Base-by-base conservation (phyloP, 2,888 invertebrate species). In the Herminia tarsipennalis region DNA sequence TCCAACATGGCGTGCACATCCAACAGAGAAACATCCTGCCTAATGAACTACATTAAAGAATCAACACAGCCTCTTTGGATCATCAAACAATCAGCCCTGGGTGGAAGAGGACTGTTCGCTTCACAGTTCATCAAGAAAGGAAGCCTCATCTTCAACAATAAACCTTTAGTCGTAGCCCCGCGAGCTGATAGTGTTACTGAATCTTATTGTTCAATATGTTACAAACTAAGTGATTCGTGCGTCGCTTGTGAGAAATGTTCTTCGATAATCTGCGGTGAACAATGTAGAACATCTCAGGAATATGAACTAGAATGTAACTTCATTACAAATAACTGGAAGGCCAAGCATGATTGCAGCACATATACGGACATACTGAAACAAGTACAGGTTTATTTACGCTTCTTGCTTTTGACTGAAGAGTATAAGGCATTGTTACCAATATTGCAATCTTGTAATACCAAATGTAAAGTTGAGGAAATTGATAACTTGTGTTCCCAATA, bases 101-200 rank as follows among this genome's bases (percentile, higher is more conserved):
- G 94, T 14, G 96, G 96, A 10, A 93, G 95, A 55, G 96, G 96
- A 16, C 66, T 96, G 12, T 94, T 95, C 62, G 95, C 96, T 17
- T 87, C 83, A 1, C 85, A 93, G 41, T 89, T 93, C 58, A 94
- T 96, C 33, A 80, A 87, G 47, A 81, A 83, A 38, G 95, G 95
- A 36, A 93, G 94, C 63, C 68, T 94, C 2, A 93, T 96, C 51
- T 95, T 95, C 71, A 80, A 83, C 13, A 96, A 96, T 73, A 88
- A 84, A 37, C 94, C 96, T 0, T 72, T 96, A 12, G 87, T 95
- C 1, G 72, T 94, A 17, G 96, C 95, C 1, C 94, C 95, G 0
- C 92, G 95, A 30, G 91, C 92, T 5, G 86, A 92, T 48, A 82
- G 80, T 37, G 81, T 86, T 17, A 78, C 86, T n/a, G 86, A 92